phyloP scores from a whole-genome alignment of 1,140 invertebrate genomes.

The Ceratoteleas bidentatus region DNA sequence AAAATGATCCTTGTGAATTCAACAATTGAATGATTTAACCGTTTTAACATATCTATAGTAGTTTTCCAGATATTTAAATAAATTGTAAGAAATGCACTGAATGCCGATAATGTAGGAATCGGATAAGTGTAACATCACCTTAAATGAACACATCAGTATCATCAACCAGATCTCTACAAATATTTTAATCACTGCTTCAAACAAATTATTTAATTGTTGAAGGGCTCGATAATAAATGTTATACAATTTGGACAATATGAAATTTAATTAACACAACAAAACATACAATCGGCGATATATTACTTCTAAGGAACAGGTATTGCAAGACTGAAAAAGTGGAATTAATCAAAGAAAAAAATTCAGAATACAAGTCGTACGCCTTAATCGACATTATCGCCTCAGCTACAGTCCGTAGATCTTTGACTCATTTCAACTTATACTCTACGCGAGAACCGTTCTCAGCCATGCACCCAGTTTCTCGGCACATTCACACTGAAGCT shows the following conservation, averaged over 20 bases:
- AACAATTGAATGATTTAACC: too few species aligned
- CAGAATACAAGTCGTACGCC: neutral
- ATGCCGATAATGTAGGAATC: too few species aligned
- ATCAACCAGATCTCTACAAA: too few species aligned
- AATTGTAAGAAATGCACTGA: too few species aligned
- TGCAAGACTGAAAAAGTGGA: slow-evolving; percentile 15
- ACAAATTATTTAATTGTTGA: too few species aligned
- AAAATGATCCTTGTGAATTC: too few species aligned
- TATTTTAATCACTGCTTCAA: too few species aligned
- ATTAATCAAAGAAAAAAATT: slow-evolving; percentile 4
- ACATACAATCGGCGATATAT: slow-evolving; percentile 52
- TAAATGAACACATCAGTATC: too few species aligned
- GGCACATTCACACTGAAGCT: slow-evolving; percentile 16
- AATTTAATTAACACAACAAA: slow-evolving; percentile 59
- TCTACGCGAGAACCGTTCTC: slow-evolving; percentile 3
- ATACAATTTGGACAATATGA: slow-evolving; percentile 23
- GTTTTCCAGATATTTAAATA: too few species aligned
- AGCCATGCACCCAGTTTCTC: slow-evolving; percentile 11
- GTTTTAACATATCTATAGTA: too few species aligned
- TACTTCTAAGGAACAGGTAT: slow-evolving; percentile 28
- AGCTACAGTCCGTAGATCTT: slow-evolving; percentile 4
- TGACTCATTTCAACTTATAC: slow-evolving; percentile 22
- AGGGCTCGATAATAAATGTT: neutral
- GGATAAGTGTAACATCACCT: too few species aligned
- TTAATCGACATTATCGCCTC: neutral